Base-by-base conservation (phyloP, 2,888 invertebrate species). In the Erebia palarica region DNA sequence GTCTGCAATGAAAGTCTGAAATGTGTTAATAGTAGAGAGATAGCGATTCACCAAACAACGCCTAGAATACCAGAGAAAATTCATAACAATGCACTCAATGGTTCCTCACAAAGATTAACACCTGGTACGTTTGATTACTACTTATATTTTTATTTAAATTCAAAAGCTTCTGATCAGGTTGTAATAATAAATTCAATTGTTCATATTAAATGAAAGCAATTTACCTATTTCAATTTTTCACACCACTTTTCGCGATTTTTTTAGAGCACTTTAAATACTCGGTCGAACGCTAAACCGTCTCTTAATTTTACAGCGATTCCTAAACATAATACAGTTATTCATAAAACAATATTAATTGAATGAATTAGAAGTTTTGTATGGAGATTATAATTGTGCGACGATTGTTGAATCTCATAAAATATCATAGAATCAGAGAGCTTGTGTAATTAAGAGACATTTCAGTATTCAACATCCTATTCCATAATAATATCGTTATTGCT, bases 1-100 rank as follows among this genome's bases (percentile, higher is more conserved):
- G 87, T 91, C 86, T 89, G 90, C 89, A 90, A 83, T 79, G 92
- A 92, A 84, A 90, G 81, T 82, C 91, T 83, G 86, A 92, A 89
- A 87, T 86, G 88, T 82, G 84, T 82, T 86, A 87, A 78, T 77
- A 79, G 73, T 73, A 82, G 81, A 84, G 81, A 85, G 78, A 83
- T 78, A 75, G 84, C 81, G 81, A 85, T 80, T 75, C 86, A 84
- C 81, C 84, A 77, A 79, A 75, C 82, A 76, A 86, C 81, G 81
- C 88, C 84, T 78, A 92, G 91, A 89, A 77, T 86, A 78, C 81
- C 84, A 74, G 92, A 92, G 79, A 89, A 89, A 85, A 75, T 80
- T 77, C 83, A 84, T 80, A 83, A 81, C 84, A 87, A 83, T 83
- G 84, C 90, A 83, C 85, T 86, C 78, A 92, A 91, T 87, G 91